Evolutionary conservation across 64 coral and sea anemone species (phyloP).

Genomic region (Porites lutea): DNA sequence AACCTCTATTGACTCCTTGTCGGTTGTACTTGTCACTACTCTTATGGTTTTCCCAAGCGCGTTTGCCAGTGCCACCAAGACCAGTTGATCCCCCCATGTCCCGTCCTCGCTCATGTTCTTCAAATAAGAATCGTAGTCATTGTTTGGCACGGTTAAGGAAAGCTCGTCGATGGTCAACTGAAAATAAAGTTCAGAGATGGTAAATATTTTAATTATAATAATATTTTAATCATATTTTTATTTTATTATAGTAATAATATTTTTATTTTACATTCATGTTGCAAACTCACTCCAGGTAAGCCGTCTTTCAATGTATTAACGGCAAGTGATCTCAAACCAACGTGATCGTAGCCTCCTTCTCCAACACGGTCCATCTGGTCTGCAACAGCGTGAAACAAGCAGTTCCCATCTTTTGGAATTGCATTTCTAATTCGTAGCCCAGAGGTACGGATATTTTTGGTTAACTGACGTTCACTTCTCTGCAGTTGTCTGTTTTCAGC

Average conservation of each 20-base stretch:
- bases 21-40: background rate
- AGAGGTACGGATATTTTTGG: background rate
- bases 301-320: background rate
- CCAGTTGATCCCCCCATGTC: background rate
- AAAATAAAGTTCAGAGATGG: no score
- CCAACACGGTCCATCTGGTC: background rate
- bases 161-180: background rate
- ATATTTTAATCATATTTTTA: no score
- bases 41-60: background rate
- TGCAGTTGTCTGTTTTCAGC: background rate
- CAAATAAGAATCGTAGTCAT: background rate
- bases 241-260: no score
- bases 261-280: no score
- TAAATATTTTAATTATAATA: no score
- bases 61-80: background rate
- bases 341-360: background rate
- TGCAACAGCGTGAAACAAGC: conserved; percentile 1
- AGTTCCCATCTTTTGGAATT: background rate
- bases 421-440: background rate
- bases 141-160: background rate
- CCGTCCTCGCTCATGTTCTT: background rate
- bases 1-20: no score
- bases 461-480: background rate
- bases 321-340: background rate
- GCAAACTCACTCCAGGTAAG: background rate